Conservation (phyloP, 2,888 invertebrate genomes). For the Serripes groenlandicus region DNA sequence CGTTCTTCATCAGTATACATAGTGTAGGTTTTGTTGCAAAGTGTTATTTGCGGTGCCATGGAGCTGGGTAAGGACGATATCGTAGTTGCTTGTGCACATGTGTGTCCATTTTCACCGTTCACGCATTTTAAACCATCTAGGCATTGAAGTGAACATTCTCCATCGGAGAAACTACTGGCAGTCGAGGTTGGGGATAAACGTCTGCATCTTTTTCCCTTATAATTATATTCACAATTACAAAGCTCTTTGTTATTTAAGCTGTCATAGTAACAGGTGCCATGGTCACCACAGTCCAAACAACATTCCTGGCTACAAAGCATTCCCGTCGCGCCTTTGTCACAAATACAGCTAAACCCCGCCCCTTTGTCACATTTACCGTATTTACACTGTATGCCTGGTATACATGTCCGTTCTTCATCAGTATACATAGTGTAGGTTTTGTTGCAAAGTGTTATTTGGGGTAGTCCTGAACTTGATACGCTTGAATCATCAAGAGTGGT, state of each 20-base stretch:
- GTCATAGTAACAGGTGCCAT: constrained; percentile 41
- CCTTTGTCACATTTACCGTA: too few relatives aligned
- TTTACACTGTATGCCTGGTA: too few relatives aligned
- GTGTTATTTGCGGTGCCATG: too few relatives aligned
- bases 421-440: too few relatives aligned
- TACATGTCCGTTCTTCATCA: too few relatives aligned
- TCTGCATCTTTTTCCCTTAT: constrained; percentile 17
- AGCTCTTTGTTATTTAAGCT: constrained; percentile 14
- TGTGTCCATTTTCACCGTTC: background rate
- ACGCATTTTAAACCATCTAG: background rate
- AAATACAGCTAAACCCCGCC: too few relatives aligned
- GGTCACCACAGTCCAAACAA: constrained; percentile 49
- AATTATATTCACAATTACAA: constrained; percentile 38
- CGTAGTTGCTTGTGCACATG: background rate
- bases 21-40: constrained; percentile 11
- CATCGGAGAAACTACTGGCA: background rate
- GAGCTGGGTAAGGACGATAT: too few relatives aligned
- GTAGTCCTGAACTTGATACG: too few relatives aligned
- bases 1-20: background rate
- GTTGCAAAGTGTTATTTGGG: background rate
- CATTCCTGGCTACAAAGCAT: constrained; percentile 37
- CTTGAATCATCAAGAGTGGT: too few relatives aligned
- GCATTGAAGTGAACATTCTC: background rate
- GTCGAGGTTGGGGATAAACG: background rate
- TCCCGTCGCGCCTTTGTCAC: constrained; percentile 41